A percentile compares a stretch with the other conserved stretches of the same genome.
These are phyloP conservation scores for Drosophila paramelanica DNA, from an alignment of 2,888 invertebrate genomes.

Conservation along the genomic window DNA sequence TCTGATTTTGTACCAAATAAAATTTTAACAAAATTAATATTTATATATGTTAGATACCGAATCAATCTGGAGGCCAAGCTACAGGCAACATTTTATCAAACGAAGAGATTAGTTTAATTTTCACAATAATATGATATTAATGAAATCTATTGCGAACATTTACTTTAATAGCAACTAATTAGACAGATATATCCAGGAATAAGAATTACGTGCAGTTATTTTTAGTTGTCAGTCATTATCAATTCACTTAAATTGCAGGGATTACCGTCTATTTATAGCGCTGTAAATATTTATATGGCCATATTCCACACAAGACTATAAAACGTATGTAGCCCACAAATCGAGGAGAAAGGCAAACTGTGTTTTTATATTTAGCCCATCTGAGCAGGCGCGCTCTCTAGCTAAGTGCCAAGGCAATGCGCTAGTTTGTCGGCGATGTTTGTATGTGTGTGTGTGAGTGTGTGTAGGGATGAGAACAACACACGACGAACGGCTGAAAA, in stretches of 20 bases:
- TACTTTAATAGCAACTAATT: background rate
- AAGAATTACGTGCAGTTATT: background rate
- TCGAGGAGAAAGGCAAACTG: conserved; percentile 18
- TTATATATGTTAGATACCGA: no score
- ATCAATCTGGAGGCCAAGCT: no score
- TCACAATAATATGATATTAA: no score
- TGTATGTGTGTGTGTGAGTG: conserved; percentile 1
- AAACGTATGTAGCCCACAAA: conserved; percentile 19
- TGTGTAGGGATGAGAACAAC: conserved; percentile 17
- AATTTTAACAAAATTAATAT: no score
- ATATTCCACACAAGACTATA: conserved; percentile 7
- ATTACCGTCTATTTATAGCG: background rate
- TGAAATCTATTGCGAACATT: background rate
- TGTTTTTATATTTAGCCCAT: conserved; percentile 42
- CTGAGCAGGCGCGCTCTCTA: conserved; percentile 31
- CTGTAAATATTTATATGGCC: background rate
- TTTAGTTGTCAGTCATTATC: background rate
- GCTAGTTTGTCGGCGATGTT: conserved; percentile 35
- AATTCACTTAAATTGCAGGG: background rate
- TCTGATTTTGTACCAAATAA: no score
- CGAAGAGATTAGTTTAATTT: no score
- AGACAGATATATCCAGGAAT: background rate
- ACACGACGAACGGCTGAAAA: conserved; percentile 8
- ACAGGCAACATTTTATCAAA: no score
- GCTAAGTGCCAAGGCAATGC: conserved; percentile 66